phyloP scores from a whole-genome alignment of 2,888 invertebrate species.

The Lochmaea capreae region DNA sequence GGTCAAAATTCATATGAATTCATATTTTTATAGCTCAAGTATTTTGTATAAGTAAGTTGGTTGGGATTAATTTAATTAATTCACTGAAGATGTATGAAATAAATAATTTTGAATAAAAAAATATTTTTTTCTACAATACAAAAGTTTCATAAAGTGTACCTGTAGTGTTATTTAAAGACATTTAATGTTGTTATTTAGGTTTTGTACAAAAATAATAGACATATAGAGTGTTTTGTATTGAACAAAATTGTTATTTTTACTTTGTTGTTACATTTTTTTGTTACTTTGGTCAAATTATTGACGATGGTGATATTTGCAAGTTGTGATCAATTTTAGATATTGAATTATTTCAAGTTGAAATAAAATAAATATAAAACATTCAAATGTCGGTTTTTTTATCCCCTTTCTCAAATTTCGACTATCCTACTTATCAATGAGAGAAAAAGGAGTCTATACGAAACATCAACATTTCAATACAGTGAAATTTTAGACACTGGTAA shows the following conservation, averaged over 20 bases:
- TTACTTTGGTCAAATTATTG: conserved; percentile 16
- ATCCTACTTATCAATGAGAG: too few species aligned
- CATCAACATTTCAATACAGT: too few species aligned
- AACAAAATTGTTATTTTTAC: conserved; percentile 25
- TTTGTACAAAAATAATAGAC: conserved; percentile 17
- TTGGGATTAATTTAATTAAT: too few species aligned
- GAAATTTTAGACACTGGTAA: too few species aligned
- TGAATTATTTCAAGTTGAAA: conserved; percentile 8
- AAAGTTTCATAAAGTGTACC: not conserved
- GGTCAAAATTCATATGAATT: too few species aligned
- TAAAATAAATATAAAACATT: conserved; percentile 7
- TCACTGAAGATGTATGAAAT: too few species aligned
- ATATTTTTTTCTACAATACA: not conserved
- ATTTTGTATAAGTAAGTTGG: too few species aligned
- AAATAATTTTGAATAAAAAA: too few species aligned
- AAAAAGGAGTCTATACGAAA: too few species aligned
- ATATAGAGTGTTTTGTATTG: conserved; percentile 18
- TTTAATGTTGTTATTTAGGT: conserved; percentile 3
- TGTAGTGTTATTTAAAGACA: not conserved
- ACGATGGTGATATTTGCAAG: conserved; percentile 37
- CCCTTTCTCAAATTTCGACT: not conserved
- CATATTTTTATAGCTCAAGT: too few species aligned
- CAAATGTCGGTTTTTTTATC: not conserved
- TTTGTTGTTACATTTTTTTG: conserved; percentile 29
- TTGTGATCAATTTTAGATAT: conserved; percentile 42